phyloP scores from a whole-genome alignment of 2,888 invertebrate genomes.

The Atethmia centrago region DNA sequence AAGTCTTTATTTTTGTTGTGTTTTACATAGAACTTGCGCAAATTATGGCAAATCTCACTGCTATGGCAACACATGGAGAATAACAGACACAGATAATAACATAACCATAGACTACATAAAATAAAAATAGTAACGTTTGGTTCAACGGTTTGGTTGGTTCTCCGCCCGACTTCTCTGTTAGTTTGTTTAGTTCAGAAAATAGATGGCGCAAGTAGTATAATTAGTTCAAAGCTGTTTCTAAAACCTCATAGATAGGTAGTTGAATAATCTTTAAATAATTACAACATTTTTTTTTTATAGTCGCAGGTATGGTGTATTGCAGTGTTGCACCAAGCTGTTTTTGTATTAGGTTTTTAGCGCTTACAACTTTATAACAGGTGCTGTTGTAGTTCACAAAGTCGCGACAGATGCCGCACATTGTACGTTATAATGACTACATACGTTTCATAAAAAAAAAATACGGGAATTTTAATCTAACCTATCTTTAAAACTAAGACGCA shows the following conservation, averaged over 20 bases:
- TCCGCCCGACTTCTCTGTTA: background rate
- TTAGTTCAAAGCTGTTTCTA: background rate
- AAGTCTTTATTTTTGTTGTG: background rate
- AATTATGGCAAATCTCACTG: background rate
- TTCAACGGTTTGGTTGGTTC: background rate
- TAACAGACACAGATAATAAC: constrained; percentile 11
- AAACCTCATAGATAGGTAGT: background rate
- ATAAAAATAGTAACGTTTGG: background rate
- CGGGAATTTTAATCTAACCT: no score
- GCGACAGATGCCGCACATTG: constrained; percentile 13
- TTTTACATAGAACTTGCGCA: background rate
- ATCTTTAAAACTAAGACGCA: background rate
- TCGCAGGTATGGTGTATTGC: background rate
- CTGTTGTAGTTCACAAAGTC: background rate
- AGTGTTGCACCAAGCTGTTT: background rate
- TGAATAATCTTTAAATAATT: background rate
- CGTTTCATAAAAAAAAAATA: background rate
- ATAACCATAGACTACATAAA: constrained; percentile 2
- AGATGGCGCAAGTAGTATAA: constrained; percentile 23
- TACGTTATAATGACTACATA: background rate
- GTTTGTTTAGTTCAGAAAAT: background rate
- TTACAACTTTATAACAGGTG: background rate
- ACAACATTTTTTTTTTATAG: background rate
- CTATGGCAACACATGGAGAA: background rate
- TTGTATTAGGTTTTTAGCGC: background rate